Conservation (phyloP, 92 coral and sea anemone species). For the Bergia sp. region DNA sequence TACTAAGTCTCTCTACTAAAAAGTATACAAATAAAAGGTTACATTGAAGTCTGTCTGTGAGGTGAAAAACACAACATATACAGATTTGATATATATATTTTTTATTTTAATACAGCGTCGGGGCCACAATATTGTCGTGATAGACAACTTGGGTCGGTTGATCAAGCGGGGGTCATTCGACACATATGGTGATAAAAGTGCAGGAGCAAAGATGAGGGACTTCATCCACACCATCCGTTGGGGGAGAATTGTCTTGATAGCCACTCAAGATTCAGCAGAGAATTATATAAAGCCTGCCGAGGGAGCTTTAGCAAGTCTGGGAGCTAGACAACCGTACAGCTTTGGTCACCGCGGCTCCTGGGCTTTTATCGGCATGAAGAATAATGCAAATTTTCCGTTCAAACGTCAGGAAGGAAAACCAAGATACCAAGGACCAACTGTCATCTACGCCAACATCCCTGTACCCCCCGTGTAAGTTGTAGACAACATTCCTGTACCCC, state of each 20-base stretch:
- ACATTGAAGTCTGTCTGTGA: too few relatives aligned
- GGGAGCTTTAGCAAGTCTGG: slow-evolving; percentile 53
- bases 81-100: too few relatives aligned
- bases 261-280: slow-evolving; percentile 54
- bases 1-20: too few relatives aligned
- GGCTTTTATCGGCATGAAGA: slow-evolving; percentile 65
- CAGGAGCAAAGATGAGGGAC: slow-evolving; percentile 56
- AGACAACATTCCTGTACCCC: too few relatives aligned
- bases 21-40: too few relatives aligned
- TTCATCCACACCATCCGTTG: slow-evolving; percentile 51
- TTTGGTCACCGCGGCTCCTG: slow-evolving; percentile 62
- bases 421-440: slow-evolving; percentile 52
- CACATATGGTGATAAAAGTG: slow-evolving; percentile 48
- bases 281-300: slow-evolving; percentile 32
- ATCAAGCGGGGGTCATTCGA: slow-evolving; percentile 49
- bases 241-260: slow-evolving; percentile 59
- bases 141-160: slow-evolving; percentile 47
- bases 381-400: slow-evolving; percentile 54
- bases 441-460: slow-evolving; percentile 4
- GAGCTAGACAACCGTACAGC: slow-evolving; percentile 47
- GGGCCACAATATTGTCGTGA: slow-evolving; percentile 72
- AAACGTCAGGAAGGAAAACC: slow-evolving; percentile 40
- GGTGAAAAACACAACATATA: too few relatives aligned
- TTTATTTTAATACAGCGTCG: slow-evolving; percentile 34
- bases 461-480: too few relatives aligned